These are phyloP conservation scores for Synanceia verrucosa DNA, from an alignment of 2,797 vertebrate genomes.

Conservation along the genomic window DNA sequence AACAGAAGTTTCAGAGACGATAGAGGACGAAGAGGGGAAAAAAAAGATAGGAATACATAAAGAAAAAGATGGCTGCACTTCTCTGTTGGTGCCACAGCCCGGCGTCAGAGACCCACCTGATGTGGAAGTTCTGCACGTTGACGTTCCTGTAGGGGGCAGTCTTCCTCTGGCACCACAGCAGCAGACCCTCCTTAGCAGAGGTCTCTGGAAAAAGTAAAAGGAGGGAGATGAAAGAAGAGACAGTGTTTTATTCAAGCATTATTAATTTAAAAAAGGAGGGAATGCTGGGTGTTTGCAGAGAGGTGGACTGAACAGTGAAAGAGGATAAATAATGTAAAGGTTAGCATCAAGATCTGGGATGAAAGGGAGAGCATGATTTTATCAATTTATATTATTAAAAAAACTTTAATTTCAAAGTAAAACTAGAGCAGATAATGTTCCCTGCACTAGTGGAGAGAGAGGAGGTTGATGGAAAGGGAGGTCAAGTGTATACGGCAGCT, in stretches of 20 bases:
- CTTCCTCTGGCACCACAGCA: conserved; percentile 97
- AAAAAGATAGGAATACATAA: background rate
- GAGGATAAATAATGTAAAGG: background rate
- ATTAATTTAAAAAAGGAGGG: background rate
- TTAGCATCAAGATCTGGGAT: background rate
- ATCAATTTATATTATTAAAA: no score
- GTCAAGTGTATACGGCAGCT: background rate
- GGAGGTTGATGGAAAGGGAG: background rate
- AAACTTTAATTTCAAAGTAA: background rate
- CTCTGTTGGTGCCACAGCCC: background rate
- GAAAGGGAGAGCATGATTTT: no score
- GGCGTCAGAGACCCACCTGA: conserved; percentile 83
- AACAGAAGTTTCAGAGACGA: conserved; percentile 1
- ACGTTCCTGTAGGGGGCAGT: conserved; percentile 97
- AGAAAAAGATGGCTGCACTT: conserved; percentile 13
- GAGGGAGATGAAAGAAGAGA: background rate
- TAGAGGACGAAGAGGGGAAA: background rate
- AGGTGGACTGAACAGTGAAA: background rate
- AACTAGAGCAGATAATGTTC: background rate
- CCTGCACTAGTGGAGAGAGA: background rate
- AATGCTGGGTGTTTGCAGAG: background rate
- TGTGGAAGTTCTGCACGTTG: conserved; percentile 98
- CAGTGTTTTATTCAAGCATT: background rate
- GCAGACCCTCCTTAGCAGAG: conserved; percentile 93
- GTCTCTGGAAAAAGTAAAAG: conserved; percentile 81